Percentiles rank a stretch among this genome's conserved stretches.
Evolutionary conservation across 2,113 vertebrate genomes (phyloP).

Genomic region (Engystomops pustulosus): DNA sequence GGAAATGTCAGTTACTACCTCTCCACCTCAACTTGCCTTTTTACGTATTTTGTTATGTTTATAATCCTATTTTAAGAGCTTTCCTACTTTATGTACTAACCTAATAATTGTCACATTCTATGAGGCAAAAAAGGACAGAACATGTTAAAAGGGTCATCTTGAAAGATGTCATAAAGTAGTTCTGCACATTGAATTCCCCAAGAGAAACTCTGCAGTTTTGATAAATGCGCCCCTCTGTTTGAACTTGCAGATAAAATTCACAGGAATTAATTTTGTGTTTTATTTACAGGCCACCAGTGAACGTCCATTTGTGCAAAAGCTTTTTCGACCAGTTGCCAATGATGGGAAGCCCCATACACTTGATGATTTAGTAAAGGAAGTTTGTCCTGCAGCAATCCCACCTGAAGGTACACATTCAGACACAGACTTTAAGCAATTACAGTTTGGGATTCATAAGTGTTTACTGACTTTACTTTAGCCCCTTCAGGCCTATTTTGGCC

Average conservation of each 20-base stretch:
- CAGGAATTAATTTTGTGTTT: not conserved
- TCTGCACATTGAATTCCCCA: too few relatives aligned
- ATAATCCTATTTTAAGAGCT: not conserved
- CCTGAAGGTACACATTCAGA: constrained; percentile 78
- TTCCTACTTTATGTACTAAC: not conserved
- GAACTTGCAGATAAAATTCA: not conserved
- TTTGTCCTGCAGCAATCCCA: constrained; percentile 83
- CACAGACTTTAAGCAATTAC: not conserved
- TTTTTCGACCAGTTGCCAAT: constrained; percentile 87
- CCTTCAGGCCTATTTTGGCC: too few relatives aligned
- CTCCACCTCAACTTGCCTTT: not conserved
- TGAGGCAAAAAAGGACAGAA: too few relatives aligned
- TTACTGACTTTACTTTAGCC: too few relatives aligned
- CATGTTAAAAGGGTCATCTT: too few relatives aligned
- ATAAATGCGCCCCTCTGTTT: not conserved
- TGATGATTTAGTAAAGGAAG: constrained; percentile 90
- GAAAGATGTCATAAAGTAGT: too few relatives aligned
- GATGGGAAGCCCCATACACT: constrained; percentile 87
- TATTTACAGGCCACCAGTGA: constrained; percentile 83
- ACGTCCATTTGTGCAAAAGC: constrained; percentile 94
- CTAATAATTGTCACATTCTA: too few relatives aligned
- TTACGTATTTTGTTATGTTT: not conserved
- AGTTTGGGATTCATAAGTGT: too few relatives aligned
- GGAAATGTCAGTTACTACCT: not conserved
- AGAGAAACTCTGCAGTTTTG: not conserved